These are phyloP conservation scores for Amphiduros pacificus DNA, from an alignment of 2,888 invertebrate genomes.

Conservation along the genomic window DNA sequence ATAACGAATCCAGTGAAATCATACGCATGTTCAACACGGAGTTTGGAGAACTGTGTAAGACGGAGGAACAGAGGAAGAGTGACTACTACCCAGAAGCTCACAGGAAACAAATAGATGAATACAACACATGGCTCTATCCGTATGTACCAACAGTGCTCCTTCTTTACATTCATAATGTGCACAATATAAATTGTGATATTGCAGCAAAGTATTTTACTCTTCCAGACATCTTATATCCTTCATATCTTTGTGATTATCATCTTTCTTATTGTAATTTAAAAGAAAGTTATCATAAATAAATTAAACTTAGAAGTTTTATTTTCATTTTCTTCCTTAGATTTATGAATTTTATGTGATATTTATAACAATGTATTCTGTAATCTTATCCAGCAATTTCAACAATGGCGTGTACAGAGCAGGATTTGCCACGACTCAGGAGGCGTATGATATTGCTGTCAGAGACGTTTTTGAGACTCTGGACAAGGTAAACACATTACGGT, in stretches of 20 bases:
- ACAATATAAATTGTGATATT: background rate
- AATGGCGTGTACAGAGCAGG: constrained; percentile 50
- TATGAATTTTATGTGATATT: no score
- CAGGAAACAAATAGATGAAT: constrained; percentile 39
- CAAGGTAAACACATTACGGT: no score
- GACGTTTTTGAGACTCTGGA: constrained; percentile 42
- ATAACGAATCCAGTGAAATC: constrained; percentile 56
- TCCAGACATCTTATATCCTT: background rate
- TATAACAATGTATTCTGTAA: no score
- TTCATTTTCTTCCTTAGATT: no score
- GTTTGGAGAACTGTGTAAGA: constrained; percentile 50
- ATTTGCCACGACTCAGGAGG: constrained; percentile 46
- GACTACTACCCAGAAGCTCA: constrained; percentile 48
- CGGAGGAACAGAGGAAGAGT: constrained; percentile 39
- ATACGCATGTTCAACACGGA: constrained; percentile 48
- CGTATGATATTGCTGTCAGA: constrained; percentile 40
- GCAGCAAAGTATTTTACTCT: background rate
- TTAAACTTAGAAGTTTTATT: no score
- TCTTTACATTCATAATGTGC: background rate
- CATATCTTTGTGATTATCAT: background rate
- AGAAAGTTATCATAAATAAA: no score
- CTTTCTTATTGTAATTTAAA: background rate
- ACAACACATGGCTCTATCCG: constrained; percentile 52
- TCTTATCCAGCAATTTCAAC: constrained; percentile 42
- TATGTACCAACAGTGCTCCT: constrained; percentile 30